Evolutionary conservation across 2,113 vertebrate species (phyloP).

Genomic region (Channa maculata): DNA sequence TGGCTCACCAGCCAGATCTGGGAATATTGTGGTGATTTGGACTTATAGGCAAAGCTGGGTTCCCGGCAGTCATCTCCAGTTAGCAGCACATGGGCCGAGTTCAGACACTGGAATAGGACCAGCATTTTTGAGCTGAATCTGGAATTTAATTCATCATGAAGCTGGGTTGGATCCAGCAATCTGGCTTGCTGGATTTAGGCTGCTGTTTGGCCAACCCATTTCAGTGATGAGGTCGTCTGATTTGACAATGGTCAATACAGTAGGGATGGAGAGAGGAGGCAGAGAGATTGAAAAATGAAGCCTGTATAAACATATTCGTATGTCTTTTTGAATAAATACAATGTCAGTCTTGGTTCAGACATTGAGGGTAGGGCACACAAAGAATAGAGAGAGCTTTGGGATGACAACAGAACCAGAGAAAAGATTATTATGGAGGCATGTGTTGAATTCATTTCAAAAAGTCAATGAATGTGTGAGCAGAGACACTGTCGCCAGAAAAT

Average conservation of each 20-base stretch:
- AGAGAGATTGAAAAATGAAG: too few relatives aligned
- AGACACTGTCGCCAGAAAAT: slow-evolving; percentile 21
- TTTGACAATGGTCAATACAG: slow-evolving; percentile 14
- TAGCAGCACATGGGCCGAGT: slow-evolving; percentile 26
- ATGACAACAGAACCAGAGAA: slow-evolving; percentile 12
- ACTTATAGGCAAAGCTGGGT: background rate
- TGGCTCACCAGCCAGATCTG: slow-evolving; percentile 28
- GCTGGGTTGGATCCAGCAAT: slow-evolving; percentile 13
- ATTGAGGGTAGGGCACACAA: background rate
- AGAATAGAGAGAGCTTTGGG: slow-evolving; percentile 4
- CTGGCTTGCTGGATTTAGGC: slow-evolving; percentile 15
- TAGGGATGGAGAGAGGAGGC: too few relatives aligned
- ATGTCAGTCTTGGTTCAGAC: background rate
- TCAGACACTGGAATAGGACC: slow-evolving; percentile 15
- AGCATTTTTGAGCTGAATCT: slow-evolving; percentile 10
- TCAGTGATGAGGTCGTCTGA: background rate
- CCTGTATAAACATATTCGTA: too few relatives aligned
- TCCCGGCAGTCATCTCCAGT: slow-evolving; percentile 30
- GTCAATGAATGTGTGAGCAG: slow-evolving; percentile 2
- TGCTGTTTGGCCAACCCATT: background rate
- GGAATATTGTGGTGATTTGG: background rate
- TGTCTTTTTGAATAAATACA: background rate
- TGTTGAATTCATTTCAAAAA: slow-evolving; percentile 13
- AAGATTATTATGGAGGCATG: slow-evolving; percentile 1
- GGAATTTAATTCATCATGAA: slow-evolving; percentile 8